These are phyloP conservation scores for Tretioscincus oriximinensis DNA, from an alignment of 2,113 vertebrate species.

Conservation along the genomic window DNA sequence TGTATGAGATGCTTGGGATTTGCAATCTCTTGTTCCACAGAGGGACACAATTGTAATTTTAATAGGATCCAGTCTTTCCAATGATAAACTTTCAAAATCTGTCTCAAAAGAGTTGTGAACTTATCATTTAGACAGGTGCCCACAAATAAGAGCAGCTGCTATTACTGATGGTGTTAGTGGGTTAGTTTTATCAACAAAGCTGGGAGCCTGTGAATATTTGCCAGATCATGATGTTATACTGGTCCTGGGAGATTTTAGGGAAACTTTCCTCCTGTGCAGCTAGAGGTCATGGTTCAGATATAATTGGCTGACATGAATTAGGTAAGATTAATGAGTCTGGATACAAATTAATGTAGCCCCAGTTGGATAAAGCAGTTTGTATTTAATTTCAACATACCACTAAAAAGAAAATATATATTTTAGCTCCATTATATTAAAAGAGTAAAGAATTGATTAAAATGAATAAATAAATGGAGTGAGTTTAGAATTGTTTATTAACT, in stretches of 20 bases:
- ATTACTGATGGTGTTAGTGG: constrained; percentile 52
- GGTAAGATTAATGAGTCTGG: constrained; percentile 68
- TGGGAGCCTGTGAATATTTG: constrained; percentile 40
- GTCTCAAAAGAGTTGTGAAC: constrained; percentile 55
- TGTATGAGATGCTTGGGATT: constrained; percentile 45
- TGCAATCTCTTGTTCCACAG: constrained; percentile 30
- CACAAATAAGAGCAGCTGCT: constrained; percentile 54
- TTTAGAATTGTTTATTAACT: constrained; percentile 45
- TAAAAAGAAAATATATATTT: constrained; percentile 15
- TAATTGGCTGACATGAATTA: constrained; percentile 65
- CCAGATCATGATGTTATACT: constrained; percentile 54
- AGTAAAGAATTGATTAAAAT: constrained; percentile 19
- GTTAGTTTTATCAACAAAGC: constrained; percentile 50
- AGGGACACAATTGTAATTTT: constrained; percentile 59
- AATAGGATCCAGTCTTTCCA: constrained; percentile 43
- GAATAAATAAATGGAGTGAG: constrained; percentile 38
- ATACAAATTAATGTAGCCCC: constrained; percentile 72
- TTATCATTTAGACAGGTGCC: constrained; percentile 38
- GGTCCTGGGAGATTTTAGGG: constrained; percentile 60
- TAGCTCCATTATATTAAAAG: constrained; percentile 28
- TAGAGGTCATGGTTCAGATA: constrained; percentile 64
- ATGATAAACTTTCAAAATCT: constrained; percentile 36
- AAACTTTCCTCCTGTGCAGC: constrained; percentile 43
- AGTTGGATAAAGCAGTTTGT: constrained; percentile 55
- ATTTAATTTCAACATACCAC: constrained; percentile 52